phyloP scores from a whole-genome alignment of 2,113 vertebrate species.

The Aythya baeri region DNA sequence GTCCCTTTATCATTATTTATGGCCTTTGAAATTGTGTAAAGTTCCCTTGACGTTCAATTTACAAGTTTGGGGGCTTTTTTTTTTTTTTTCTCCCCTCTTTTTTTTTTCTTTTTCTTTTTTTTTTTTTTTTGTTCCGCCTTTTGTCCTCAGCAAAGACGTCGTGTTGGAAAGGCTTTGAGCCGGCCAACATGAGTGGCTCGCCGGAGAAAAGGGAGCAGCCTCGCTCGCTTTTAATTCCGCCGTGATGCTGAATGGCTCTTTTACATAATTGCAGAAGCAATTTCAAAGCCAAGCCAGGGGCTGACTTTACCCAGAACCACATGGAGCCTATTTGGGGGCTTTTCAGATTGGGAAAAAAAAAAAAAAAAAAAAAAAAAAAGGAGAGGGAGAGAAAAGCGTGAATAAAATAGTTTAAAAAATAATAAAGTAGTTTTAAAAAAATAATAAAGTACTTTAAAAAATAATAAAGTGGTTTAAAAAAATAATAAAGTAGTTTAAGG shows the following conservation, averaged over 20 bases:
- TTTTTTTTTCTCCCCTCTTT: too few relatives aligned
- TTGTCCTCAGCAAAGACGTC: slow-evolving; percentile 80
- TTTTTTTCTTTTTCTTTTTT: slow-evolving; percentile 39
- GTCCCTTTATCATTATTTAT: slow-evolving; percentile 83
- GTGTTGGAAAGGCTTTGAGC: slow-evolving; percentile 84
- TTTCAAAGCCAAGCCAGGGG: slow-evolving; percentile 77
- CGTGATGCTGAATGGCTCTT: slow-evolving; percentile 82
- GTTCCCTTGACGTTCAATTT: slow-evolving; percentile 84
- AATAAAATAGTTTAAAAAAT: too few relatives aligned
- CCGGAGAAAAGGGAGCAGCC: slow-evolving; percentile 76
- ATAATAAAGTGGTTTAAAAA: too few relatives aligned
- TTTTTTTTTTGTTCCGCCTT: slow-evolving; percentile 74
- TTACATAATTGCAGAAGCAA: slow-evolving; percentile 84
- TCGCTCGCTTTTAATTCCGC: slow-evolving; percentile 79
- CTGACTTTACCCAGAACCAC: too few relatives aligned
- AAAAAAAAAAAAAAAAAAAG: too few relatives aligned
- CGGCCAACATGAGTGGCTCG: slow-evolving; percentile 81
- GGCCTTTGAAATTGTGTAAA: slow-evolving; percentile 82
- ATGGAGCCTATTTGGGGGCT: too few relatives aligned
- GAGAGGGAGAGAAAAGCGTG: slow-evolving; percentile 3
- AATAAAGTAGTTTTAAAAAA: too few relatives aligned
- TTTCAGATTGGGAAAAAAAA: too few relatives aligned
- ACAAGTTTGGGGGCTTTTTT: slow-evolving; percentile 78
- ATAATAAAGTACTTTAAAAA: too few relatives aligned
- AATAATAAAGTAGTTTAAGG: too few relatives aligned